A percentile compares a stretch with the other conserved stretches of the same genome.
phyloP scores from a whole-genome alignment of 2,113 vertebrate species.

The Lutjanus erythropterus region DNA sequence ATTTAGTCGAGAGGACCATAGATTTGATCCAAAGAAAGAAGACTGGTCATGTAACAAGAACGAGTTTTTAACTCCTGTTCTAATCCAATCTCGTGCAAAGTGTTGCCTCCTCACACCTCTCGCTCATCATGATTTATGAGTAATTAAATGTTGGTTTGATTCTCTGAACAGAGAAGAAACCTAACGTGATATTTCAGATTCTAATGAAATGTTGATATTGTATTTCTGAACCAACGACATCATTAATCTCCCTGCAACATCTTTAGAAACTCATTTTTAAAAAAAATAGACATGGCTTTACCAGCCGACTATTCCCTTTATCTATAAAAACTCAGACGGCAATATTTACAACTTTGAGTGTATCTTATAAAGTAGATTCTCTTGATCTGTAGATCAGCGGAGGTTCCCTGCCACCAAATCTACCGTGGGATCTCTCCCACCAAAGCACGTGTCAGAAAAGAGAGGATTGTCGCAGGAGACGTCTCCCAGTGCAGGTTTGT shows the following conservation, averaged over 20 bases:
- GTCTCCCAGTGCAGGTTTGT: conserved; percentile 61
- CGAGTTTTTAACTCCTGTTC: conserved; percentile 58
- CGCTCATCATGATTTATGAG: conserved; percentile 20
- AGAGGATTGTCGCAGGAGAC: conserved; percentile 69
- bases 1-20: conserved; percentile 60
- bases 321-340: conserved; percentile 81
- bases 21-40: conserved; percentile 57
- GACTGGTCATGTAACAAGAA: conserved; percentile 60
- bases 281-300: conserved; percentile 86
- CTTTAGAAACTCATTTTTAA: conserved; percentile 81
- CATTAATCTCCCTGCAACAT: conserved; percentile 72
- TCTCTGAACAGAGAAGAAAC: conserved; percentile 40
- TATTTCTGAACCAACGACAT: conserved; percentile 52
- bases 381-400: conserved; percentile 35
- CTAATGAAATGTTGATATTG: conserved; percentile 40
- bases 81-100: conserved; percentile 76
- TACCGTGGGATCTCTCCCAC: conserved; percentile 42
- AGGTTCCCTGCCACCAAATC: conserved; percentile 54
- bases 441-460: conserved; percentile 55
- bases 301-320: conserved; percentile 80
- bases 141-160: conserved; percentile 39
- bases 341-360: conserved; percentile 81
- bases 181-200: conserved; percentile 32
- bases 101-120: conserved; percentile 41
- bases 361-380: conserved; percentile 70